phyloP scores from a whole-genome alignment of 2,888 invertebrate genomes.

The Taenaris catops region DNA sequence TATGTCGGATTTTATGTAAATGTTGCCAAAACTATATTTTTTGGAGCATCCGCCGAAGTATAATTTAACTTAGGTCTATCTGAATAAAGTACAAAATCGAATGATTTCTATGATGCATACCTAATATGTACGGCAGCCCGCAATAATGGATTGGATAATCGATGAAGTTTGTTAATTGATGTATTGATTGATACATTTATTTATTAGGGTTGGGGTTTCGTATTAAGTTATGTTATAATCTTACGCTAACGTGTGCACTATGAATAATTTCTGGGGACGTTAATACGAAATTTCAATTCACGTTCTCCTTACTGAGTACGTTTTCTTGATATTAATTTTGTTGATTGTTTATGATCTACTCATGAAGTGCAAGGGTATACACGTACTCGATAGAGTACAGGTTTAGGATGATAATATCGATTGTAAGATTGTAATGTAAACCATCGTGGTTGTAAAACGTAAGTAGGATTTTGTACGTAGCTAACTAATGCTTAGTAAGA shows the following conservation, averaged over 20 bases:
- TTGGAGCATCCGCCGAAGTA: constrained; percentile 57
- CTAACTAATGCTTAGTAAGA: constrained; percentile 71
- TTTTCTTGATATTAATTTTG: constrained; percentile 9
- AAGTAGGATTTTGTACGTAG: constrained; percentile 78
- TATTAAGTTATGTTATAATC: too few species aligned
- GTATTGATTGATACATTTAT: constrained; percentile 11
- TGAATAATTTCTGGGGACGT: too few species aligned
- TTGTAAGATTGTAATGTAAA: constrained; percentile 54
- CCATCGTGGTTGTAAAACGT: constrained; percentile 78
- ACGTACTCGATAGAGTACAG: constrained; percentile 46
- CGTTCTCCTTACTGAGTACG: constrained; percentile 5
- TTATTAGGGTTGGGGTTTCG: constrained; percentile 12
- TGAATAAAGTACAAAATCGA: constrained; percentile 57
- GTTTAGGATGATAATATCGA: constrained; percentile 47
- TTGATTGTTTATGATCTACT: constrained; percentile 13
- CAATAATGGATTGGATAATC: constrained; percentile 23
- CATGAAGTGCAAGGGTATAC: constrained; percentile 43
- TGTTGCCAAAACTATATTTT: constrained; percentile 74
- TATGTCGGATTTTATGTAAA: constrained; percentile 62
- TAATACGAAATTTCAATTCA: constrained; percentile 14
- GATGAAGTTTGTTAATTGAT: constrained; percentile 4
- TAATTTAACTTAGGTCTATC: constrained; percentile 62
- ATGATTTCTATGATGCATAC: constrained; percentile 25
- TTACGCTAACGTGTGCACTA: too few species aligned
- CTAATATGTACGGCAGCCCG: constrained; percentile 33